Percentiles rank a stretch among this genome's conserved stretches.
These are phyloP conservation scores for Panthera tigris DNA, from an alignment of 2,113 vertebrate species.

Conservation along the genomic window DNA sequence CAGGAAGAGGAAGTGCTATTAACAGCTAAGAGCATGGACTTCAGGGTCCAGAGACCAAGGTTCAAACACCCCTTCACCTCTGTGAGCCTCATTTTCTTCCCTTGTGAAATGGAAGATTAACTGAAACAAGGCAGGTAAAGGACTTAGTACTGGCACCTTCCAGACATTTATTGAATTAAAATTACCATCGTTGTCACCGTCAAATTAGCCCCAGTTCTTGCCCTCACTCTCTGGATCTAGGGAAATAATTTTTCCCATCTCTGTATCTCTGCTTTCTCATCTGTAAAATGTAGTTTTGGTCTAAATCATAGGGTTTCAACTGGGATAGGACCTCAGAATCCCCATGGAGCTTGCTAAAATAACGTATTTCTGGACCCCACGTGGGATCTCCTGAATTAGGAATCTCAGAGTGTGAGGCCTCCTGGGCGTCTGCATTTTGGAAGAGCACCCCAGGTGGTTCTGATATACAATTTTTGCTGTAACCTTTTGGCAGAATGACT, in stretches of 20 bases:
- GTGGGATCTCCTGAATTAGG: not conserved
- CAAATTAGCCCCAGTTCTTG: not conserved
- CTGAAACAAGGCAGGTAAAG: not conserved
- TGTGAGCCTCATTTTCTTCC: not conserved
- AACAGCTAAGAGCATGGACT: not conserved
- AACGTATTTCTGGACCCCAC: not conserved
- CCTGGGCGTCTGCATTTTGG: not conserved
- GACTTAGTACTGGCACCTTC: not conserved
- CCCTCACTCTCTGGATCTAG: not conserved
- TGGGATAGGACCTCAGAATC: not conserved
- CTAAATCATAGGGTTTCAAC: not conserved
- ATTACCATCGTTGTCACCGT: not conserved
- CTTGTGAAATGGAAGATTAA: not conserved
- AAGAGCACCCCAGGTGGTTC: not conserved
- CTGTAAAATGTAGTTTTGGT: not conserved
- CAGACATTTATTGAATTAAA: not conserved
- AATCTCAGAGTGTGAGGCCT: not conserved
- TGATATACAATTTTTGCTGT: not conserved
- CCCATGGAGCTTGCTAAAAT: not conserved
- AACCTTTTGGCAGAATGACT: not conserved
- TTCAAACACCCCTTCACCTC: not conserved
- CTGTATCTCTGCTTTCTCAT: not conserved
- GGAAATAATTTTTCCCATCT: not conserved
- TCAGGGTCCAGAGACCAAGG: not conserved
- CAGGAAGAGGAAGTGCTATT: not conserved